Percentiles rank a stretch among this genome's conserved stretches.
These are phyloP conservation scores for Pteronotus mesoamericanus DNA, from an alignment of 2,797 vertebrate species.

Conservation along the genomic window DNA sequence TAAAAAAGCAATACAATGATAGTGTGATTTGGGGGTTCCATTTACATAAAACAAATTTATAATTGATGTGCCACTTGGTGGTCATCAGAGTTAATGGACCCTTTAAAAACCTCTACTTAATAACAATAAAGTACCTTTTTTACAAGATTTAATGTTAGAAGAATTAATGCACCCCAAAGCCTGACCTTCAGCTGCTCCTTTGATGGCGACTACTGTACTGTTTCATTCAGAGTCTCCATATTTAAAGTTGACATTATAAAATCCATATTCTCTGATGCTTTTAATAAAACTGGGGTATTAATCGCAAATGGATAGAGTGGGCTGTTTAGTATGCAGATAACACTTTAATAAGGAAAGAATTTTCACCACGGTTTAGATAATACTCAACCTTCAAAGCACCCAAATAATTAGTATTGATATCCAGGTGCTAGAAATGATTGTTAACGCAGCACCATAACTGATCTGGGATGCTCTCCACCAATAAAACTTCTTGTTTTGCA, in stretches of 20 bases:
- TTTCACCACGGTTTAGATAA: constrained; percentile 8
- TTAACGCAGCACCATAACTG: not conserved
- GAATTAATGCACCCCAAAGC: constrained; percentile 46
- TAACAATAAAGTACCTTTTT: constrained; percentile 56
- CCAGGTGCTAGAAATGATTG: not conserved
- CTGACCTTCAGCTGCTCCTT: constrained; percentile 50
- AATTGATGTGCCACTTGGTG: constrained; percentile 47
- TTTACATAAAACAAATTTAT: constrained; percentile 55
- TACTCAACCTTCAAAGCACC: not conserved
- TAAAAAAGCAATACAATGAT: constrained; percentile 26
- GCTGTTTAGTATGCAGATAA: not conserved
- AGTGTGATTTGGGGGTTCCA: not conserved
- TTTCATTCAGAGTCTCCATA: constrained; percentile 17
- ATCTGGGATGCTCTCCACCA: not conserved
- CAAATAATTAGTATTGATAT: not conserved
- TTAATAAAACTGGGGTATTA: constrained; percentile 34
- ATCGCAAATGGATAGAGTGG: not conserved
- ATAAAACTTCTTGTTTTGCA: not conserved
- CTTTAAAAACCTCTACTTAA: constrained; percentile 62
- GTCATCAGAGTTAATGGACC: constrained; percentile 38
- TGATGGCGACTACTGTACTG: not conserved
- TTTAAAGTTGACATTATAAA: constrained; percentile 47
- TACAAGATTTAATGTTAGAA: constrained; percentile 48
- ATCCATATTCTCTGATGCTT: constrained; percentile 32
- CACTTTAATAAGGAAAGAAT: not conserved